A percentile compares a stretch with the other conserved stretches of the same genome.
Evolutionary conservation across 2,888 invertebrate genomes (phyloP).

Genomic region (Furcula furcula): DNA sequence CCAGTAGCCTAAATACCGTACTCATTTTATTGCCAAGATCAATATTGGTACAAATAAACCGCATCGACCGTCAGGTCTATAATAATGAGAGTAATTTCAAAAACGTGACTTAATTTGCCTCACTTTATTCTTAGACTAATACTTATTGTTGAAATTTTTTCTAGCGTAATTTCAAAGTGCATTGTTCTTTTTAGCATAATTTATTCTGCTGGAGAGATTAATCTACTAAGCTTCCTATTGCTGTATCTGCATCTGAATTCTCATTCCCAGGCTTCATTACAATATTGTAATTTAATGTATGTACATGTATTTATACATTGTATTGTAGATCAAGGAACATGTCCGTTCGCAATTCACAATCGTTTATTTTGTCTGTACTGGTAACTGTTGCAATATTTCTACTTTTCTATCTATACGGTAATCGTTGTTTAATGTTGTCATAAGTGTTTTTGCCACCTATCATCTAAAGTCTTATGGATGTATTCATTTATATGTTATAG

Average conservation of each 20-base stretch:
- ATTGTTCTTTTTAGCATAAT: constrained; percentile 12
- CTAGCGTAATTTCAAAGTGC: constrained; percentile 8
- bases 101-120: constrained; percentile 1
- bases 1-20: constrained; percentile 3
- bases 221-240: constrained; percentile 7
- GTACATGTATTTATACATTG: constrained; percentile 18
- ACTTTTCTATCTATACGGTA: constrained; percentile 21
- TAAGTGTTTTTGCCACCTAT: no score
- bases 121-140: constrained; percentile 6
- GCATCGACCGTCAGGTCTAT: not conserved
- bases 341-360: constrained; percentile 36
- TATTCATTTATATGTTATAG: no score
- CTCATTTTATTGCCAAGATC: constrained; percentile 10
- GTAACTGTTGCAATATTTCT: constrained; percentile 10
- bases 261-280: constrained; percentile 35
- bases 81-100: not conserved
- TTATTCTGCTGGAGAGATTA: constrained; percentile 12
- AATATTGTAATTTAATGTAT: constrained; percentile 33
- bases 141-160: constrained; percentile 5
- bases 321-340: constrained; percentile 27
- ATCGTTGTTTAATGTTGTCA: constrained; percentile 10
- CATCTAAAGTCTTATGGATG: no score
- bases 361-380: constrained; percentile 28
- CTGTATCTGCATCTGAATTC: constrained; percentile 21
- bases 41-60: constrained; percentile 5